A percentile compares a stretch with the other conserved stretches of the same genome.
These are phyloP conservation scores for Fulica atra DNA, from an alignment of 2,113 vertebrate genomes.

Conservation along the genomic window DNA sequence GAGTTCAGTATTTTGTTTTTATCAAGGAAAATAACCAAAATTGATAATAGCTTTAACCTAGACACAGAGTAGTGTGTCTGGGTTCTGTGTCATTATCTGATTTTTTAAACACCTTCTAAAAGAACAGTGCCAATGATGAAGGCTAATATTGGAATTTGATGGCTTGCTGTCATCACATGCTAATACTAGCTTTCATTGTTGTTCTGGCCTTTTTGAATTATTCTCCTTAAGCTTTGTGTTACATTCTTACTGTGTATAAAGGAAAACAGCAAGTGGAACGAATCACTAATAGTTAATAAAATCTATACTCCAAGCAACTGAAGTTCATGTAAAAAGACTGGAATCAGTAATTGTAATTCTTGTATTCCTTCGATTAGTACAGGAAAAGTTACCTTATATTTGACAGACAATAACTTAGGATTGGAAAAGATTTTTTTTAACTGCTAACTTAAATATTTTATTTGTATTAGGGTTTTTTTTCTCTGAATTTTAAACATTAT, in stretches of 20 bases:
- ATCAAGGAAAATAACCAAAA: not conserved
- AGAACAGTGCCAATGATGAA: not conserved
- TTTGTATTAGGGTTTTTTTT: not conserved
- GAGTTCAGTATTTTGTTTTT: not conserved
- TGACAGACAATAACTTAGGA: not conserved
- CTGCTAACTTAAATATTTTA: not conserved
- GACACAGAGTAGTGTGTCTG: not conserved
- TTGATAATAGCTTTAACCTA: not conserved
- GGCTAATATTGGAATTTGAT: not conserved
- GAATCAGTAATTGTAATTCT: not conserved
- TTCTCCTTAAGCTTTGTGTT: not conserved
- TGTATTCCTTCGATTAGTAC: not conserved
- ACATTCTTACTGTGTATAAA: not conserved
- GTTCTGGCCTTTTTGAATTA: not conserved
- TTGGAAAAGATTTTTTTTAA: not conserved
- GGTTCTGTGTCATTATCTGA: not conserved
- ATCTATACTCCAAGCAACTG: not conserved
- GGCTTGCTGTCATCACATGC: not conserved
- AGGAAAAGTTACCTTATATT: not conserved
- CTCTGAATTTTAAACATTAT: not conserved
- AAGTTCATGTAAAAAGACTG: not conserved
- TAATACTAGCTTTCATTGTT: not conserved
- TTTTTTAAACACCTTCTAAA: not conserved
- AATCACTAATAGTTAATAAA: not conserved
- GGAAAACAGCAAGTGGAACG: not conserved